Conservation (phyloP, 2,888 invertebrate genomes). For the Selenia dentaria region DNA sequence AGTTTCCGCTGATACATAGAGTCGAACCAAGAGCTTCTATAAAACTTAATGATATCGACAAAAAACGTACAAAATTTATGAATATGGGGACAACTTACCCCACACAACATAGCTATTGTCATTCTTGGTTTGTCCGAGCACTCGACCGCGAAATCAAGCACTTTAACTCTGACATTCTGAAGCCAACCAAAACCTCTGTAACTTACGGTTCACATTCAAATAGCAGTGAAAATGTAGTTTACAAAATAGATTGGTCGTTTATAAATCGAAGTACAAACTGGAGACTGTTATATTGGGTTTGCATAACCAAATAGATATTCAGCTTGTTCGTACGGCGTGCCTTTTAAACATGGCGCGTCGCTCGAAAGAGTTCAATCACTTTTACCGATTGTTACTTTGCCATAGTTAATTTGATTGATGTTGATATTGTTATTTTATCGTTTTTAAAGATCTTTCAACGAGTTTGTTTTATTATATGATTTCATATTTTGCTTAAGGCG, state of each 20-base stretch:
- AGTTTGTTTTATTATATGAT: too few relatives aligned
- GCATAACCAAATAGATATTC: constrained; percentile 16
- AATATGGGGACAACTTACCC: constrained; percentile 41
- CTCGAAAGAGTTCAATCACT: constrained; percentile 5
- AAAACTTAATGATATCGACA: constrained; percentile 35
- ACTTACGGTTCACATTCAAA: constrained; percentile 1
- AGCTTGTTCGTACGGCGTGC: constrained; percentile 8
- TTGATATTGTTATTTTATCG: too few relatives aligned
- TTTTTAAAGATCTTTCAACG: too few relatives aligned
- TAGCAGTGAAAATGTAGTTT: constrained; percentile 5
- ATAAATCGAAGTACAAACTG: constrained; percentile 42
- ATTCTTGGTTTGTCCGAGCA: constrained; percentile 44
- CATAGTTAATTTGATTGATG: too few relatives aligned
- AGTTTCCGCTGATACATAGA: too few relatives aligned
- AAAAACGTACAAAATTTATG: constrained; percentile 44
- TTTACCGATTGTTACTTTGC: neutral
- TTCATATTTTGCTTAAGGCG: too few relatives aligned
- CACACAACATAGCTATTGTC: constrained; percentile 39
- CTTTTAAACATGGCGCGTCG: constrained; percentile 4
- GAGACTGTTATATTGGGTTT: constrained; percentile 38
- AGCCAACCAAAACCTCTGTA: constrained; percentile 5
- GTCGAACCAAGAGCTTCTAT: constrained; percentile 11
- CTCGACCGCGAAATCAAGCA: constrained; percentile 51
- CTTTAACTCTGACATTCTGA: constrained; percentile 20
- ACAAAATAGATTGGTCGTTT: constrained; percentile 32